phyloP scores from a whole-genome alignment of 2,113 vertebrate genomes.

The Ciconia stormi region DNA sequence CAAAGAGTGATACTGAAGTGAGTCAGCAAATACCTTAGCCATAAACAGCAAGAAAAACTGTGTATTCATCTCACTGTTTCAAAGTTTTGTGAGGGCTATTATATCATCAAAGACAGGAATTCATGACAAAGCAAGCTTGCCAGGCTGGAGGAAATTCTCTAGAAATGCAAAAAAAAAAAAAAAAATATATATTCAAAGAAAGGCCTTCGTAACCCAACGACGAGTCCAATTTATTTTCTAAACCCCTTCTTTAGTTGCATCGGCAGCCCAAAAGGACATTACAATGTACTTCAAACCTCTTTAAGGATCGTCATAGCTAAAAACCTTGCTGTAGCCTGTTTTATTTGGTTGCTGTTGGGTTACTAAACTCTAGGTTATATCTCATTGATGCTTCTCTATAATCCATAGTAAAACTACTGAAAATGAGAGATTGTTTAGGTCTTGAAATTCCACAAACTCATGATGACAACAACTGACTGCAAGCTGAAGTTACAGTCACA shows the following conservation, averaged over 20 bases:
- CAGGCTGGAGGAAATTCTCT: not conserved
- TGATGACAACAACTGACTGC: not conserved
- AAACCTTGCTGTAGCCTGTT: not conserved
- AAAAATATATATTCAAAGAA: not conserved
- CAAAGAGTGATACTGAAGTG: not conserved
- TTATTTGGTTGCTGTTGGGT: not conserved
- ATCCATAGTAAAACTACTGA: not conserved
- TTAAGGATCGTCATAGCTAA: not conserved
- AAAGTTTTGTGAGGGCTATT: not conserved
- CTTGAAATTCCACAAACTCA: not conserved
- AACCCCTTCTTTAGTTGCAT: not conserved
- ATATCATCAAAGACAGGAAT: not conserved
- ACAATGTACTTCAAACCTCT: not conserved
- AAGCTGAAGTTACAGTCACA: not conserved
- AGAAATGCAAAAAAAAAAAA: not conserved
- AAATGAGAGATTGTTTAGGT: not conserved
- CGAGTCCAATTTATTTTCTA: not conserved
- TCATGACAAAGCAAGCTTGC: not conserved
- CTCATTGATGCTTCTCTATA: not conserved
- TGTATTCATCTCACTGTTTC: not conserved
- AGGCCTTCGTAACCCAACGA: not conserved
- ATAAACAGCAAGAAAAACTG: not conserved
- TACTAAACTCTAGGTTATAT: not conserved
- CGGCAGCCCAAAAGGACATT: not conserved
- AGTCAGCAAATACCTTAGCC: constrained; percentile 15